phyloP scores from a whole-genome alignment of 1,140 invertebrate genomes.

The Gonatopus flavifemur region DNA sequence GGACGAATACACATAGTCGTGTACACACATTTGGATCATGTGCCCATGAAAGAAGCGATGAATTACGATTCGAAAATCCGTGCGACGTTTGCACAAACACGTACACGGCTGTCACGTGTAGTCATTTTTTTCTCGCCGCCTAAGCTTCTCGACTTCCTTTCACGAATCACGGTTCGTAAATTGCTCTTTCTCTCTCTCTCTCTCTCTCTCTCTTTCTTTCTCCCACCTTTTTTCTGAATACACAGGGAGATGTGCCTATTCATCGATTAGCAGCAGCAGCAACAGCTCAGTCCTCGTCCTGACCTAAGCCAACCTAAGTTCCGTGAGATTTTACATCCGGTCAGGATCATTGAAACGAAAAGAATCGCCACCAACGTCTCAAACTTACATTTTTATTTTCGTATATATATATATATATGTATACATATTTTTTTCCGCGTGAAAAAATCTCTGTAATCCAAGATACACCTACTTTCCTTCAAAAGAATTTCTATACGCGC shows the following conservation, averaged over 20 bases:
- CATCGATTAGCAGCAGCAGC: not conserved
- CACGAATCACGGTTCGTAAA: slow-evolving; percentile 4
- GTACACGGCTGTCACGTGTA: slow-evolving; percentile 12
- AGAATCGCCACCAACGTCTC: no score
- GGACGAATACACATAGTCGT: no score
- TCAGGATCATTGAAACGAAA: slow-evolving; percentile 42
- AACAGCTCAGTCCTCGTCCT: no score
- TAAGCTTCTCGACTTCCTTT: slow-evolving; percentile 22
- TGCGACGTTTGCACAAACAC: slow-evolving; percentile 40
- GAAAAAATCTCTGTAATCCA: no score
- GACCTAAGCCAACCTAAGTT: slow-evolving; percentile 47
- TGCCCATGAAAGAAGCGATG: slow-evolving; percentile 14
- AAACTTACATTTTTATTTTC: no score
- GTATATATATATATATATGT: no score
- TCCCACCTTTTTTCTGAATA: not conserved
- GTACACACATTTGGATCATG: no score
- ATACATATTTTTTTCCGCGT: no score
- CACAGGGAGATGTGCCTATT: slow-evolving; percentile 6
- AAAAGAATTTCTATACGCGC: no score
- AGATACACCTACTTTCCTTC: no score
- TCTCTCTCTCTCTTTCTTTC: slow-evolving; percentile 3
- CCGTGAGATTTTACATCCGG: slow-evolving; percentile 51
- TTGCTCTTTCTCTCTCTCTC: no score
- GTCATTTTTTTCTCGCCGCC: slow-evolving; percentile 18
- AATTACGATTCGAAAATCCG: no score